A percentile compares a stretch with the other conserved stretches of the same genome.
Evolutionary conservation across 2,113 vertebrate species (phyloP).

Genomic region (Opisthocomus hoazin): DNA sequence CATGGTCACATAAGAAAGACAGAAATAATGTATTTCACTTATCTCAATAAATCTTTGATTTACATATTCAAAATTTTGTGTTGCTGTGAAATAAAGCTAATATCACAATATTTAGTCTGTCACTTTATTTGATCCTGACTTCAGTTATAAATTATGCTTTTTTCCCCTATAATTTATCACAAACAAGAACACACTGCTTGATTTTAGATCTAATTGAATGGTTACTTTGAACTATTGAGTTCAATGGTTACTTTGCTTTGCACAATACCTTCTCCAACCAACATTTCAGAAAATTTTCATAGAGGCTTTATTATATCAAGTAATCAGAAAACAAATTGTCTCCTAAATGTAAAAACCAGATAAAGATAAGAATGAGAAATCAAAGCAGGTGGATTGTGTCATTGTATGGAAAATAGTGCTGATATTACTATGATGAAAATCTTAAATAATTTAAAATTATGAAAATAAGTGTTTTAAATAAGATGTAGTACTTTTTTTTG

Average conservation of each 20-base stretch:
- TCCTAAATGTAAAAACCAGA: not conserved
- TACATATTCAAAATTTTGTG: not conserved
- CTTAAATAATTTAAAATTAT: not conserved
- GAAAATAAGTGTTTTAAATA: not conserved
- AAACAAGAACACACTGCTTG: not conserved
- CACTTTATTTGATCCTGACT: not conserved
- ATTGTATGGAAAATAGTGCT: not conserved
- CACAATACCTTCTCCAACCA: rapidly evolving
- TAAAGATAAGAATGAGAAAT: not conserved
- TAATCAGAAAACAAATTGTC: not conserved
- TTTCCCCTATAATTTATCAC: not conserved
- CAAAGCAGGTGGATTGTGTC: not conserved
- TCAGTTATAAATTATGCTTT: not conserved
- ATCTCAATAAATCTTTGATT: not conserved
- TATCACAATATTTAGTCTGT: not conserved
- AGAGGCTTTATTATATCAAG: not conserved
- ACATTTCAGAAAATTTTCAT: not conserved
- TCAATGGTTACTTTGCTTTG: not conserved
- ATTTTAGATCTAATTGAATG: not conserved
- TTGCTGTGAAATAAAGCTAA: not conserved
- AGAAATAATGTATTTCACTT: not conserved
- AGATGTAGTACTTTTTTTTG: not conserved
- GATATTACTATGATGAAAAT: not conserved
- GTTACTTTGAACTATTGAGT: not conserved
- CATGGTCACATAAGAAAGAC: not conserved